phyloP scores from a whole-genome alignment of 2,888 invertebrate species.

The Rhimphoctona megacephalus region DNA sequence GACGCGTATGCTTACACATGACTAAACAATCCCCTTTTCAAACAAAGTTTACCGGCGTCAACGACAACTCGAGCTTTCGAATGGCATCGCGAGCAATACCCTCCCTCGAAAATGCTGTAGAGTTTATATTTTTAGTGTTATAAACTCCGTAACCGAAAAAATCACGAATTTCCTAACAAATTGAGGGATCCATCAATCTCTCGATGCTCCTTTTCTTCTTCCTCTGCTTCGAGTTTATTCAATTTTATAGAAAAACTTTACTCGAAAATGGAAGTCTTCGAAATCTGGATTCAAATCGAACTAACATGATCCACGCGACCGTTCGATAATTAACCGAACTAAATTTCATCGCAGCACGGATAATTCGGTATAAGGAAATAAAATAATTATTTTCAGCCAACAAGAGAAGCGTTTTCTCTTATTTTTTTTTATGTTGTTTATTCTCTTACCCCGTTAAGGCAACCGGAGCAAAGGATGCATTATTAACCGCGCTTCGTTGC shows the following conservation, averaged over 20 bases:
- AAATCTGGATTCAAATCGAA: background rate
- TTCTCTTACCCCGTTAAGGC: background rate
- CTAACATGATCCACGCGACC: background rate
- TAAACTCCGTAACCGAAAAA: background rate
- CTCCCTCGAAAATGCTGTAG: background rate
- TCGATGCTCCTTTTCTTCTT: background rate
- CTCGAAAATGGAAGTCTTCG: background rate
- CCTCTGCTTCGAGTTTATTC: background rate
- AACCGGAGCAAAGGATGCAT: conserved; percentile 4
- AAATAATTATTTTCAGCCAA: background rate
- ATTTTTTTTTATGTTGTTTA: background rate
- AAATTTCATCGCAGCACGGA: background rate
- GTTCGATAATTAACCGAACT: background rate
- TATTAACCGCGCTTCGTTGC: conserved; percentile 34
- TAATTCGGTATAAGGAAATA: background rate
- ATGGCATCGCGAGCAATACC: background rate
- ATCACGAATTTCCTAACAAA: background rate
- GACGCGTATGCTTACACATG: conserved; percentile 3
- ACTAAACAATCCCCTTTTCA: conserved; percentile 38
- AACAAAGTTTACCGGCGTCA: conserved; percentile 44
- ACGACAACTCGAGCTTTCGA: conserved; percentile 11
- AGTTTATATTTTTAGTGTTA: background rate
- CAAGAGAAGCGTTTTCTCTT: background rate
- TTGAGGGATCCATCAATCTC: background rate
- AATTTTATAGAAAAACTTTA: background rate